These are phyloP conservation scores for Myanophis thanlyinensis DNA, from an alignment of 2,113 vertebrate species.

Conservation along the genomic window DNA sequence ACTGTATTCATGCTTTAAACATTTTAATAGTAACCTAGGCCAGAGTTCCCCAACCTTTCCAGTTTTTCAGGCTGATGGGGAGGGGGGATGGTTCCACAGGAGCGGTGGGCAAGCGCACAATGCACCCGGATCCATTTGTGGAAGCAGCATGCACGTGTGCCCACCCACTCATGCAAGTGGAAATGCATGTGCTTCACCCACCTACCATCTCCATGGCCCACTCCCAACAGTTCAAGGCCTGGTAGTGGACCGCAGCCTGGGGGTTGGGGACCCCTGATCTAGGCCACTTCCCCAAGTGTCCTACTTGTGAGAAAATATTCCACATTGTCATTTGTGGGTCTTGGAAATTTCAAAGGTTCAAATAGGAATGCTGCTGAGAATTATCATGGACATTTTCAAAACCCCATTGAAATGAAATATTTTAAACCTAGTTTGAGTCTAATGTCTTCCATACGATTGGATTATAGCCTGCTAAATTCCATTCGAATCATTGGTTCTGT, in stretches of 20 bases:
- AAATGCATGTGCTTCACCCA: no score
- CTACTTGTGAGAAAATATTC: not conserved
- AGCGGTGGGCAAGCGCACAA: not conserved
- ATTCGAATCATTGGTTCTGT: not conserved
- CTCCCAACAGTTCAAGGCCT: not conserved
- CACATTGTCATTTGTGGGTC: not conserved
- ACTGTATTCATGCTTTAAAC: not conserved
- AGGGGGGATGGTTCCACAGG: not conserved
- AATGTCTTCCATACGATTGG: not conserved
- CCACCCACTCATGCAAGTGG: not conserved
- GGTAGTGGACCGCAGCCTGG: accelerated
- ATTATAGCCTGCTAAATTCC: not conserved
- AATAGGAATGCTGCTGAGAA: not conserved
- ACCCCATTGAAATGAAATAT: not conserved
- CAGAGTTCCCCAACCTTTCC: not conserved
- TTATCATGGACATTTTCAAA: not conserved
- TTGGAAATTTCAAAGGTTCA: not conserved
- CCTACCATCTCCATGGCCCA: not conserved
- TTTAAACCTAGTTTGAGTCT: not conserved
- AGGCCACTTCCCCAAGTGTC: not conserved
- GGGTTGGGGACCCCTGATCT: not conserved
- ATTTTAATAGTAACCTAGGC: not conserved
- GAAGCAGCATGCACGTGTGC: not conserved
- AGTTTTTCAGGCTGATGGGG: not conserved
- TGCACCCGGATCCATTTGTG: not conserved